A percentile compares a stretch with the other conserved stretches of the same genome.
phyloP scores from a whole-genome alignment of 1,140 invertebrate genomes.

The Drosophila gunungcola region DNA sequence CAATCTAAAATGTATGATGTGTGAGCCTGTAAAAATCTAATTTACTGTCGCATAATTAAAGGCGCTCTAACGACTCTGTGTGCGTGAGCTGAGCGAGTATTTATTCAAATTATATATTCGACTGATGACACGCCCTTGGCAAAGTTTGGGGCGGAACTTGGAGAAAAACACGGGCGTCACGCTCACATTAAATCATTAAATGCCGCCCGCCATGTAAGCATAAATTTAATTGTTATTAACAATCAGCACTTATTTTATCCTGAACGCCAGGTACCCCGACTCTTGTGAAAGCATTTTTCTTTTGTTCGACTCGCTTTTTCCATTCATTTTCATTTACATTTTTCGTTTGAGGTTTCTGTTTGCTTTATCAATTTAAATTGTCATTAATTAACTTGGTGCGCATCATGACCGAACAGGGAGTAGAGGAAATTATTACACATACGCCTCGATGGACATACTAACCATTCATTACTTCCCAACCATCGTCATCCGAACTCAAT shows the following conservation, averaged over 20 bases:
- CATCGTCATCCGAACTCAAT: conserved; percentile 70
- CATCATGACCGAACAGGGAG: not conserved
- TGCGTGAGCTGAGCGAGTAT: conserved; percentile 24
- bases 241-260: conserved; percentile 71
- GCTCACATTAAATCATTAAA: conserved; percentile 79
- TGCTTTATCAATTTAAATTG: conserved; percentile 83
- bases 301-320: conserved; percentile 60
- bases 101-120: conserved; percentile 62
- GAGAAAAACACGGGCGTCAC: conserved; percentile 50
- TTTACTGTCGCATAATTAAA: conserved; percentile 79
- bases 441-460: conserved; percentile 52
- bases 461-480: conserved; percentile 66
- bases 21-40: conserved; percentile 81
- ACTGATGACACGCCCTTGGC: conserved; percentile 43
- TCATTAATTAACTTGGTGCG: conserved; percentile 75
- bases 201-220: conserved; percentile 78
- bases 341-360: conserved; percentile 73
- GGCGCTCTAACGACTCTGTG: conserved; percentile 36
- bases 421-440: conserved; percentile 67
- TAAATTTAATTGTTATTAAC: conserved; percentile 83
- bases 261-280: not conserved
- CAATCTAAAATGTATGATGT: conserved; percentile 83
- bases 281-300: conserved; percentile 37
- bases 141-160: conserved; percentile 23
- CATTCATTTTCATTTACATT: conserved; percentile 82